These are phyloP conservation scores for Alcis repandata DNA, from an alignment of 2,888 invertebrate species.

Conservation along the genomic window DNA sequence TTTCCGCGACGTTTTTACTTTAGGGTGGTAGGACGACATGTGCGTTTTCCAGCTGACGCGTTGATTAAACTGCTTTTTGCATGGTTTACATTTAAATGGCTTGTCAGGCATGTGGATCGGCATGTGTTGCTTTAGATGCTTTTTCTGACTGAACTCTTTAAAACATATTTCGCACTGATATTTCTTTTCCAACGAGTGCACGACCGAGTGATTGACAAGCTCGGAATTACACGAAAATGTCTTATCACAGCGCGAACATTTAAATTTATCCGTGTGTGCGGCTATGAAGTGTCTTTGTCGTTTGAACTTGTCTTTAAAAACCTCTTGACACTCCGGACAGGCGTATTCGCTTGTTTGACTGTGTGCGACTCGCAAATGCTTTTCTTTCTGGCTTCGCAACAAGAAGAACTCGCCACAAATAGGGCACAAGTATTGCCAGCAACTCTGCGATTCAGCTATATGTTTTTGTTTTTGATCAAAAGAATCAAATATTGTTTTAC, in stretches of 20 bases:
- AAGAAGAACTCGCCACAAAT: conserved; percentile 38
- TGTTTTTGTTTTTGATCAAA: conserved; percentile 32
- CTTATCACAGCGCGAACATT: conserved; percentile 41
- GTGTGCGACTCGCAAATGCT: conserved; percentile 46
- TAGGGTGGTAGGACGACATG: conserved; percentile 44
- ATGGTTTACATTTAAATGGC: conserved; percentile 39
- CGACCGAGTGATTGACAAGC: conserved; percentile 34
- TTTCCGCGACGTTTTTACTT: conserved; percentile 3
- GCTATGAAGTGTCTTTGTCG: conserved; percentile 51
- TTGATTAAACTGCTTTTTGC: conserved; percentile 46
- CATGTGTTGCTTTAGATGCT: conserved; percentile 40
- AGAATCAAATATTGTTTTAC: conserved; percentile 30
- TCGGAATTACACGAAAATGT: conserved; percentile 35
- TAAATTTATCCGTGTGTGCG: conserved; percentile 46
- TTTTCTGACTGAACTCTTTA: conserved; percentile 37
- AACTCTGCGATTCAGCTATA: conserved; percentile 18
- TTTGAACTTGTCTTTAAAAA: conserved; percentile 46
- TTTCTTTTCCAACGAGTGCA: conserved; percentile 40
- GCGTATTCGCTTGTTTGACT: conserved; percentile 44
- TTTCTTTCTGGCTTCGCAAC: conserved; percentile 16
- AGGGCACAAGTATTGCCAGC: conserved; percentile 34
- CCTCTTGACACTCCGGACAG: conserved; percentile 56
- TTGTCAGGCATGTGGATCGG: conserved; percentile 43
- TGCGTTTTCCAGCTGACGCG: conserved; percentile 46
- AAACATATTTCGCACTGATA: conserved; percentile 40